These are phyloP conservation scores for Phodopus roborovskii DNA, from an alignment of 2,113 vertebrate genomes.

Conservation along the genomic window DNA sequence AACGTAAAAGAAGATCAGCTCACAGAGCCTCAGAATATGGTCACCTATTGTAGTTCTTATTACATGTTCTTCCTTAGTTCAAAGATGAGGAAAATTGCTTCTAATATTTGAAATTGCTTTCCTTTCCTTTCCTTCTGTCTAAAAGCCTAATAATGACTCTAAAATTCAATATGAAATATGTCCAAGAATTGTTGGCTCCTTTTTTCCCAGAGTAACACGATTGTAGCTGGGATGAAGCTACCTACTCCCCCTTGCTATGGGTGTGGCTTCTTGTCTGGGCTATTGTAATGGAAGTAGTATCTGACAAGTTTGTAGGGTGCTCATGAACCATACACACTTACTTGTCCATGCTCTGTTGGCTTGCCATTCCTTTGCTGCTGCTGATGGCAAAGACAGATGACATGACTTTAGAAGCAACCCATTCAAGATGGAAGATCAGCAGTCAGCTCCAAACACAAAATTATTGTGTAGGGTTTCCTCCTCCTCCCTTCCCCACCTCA, in stretches of 20 bases:
- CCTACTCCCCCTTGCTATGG: neutral
- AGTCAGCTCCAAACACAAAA: neutral
- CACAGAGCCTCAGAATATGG: neutral
- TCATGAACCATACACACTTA: neutral
- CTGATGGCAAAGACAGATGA: neutral
- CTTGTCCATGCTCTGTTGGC: neutral
- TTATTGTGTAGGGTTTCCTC: neutral
- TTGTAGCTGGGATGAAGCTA: neutral
- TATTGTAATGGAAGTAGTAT: neutral
- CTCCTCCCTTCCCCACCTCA: neutral
- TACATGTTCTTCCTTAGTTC: neutral
- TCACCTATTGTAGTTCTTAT: neutral
- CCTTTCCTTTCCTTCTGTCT: neutral
- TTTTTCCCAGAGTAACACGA: neutral
- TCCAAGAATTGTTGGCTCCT: neutral
- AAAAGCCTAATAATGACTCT: neutral
- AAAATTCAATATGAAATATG: neutral
- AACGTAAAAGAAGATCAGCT: neutral
- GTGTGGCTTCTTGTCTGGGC: neutral
- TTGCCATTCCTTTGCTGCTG: neutral
- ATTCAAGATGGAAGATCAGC: neutral
- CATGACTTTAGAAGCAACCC: neutral
- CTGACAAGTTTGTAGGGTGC: neutral
- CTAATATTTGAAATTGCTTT: constrained; percentile 39
- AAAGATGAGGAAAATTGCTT: neutral